Conservation (phyloP, 2,888 invertebrate genomes). For the Athripsodes cinereus region DNA sequence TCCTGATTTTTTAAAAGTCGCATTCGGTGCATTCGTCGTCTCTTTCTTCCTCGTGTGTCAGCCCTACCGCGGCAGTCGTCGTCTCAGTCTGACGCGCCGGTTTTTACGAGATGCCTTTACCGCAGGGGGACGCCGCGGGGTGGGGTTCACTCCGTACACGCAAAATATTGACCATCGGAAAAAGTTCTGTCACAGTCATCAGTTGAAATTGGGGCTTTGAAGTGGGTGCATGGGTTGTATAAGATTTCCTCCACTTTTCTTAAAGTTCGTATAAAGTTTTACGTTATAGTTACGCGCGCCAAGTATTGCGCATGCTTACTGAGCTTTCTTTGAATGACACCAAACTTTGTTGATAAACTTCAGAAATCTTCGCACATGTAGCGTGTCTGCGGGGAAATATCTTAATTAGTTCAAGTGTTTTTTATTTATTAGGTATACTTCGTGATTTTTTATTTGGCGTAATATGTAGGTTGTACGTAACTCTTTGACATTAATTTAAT, state of each 20-base stretch:
- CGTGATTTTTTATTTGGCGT: too few species aligned
- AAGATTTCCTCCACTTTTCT: slow-evolving; percentile 13
- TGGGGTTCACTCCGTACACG: slow-evolving; percentile 50
- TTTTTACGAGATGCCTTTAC: slow-evolving; percentile 48
- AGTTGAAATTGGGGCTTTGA: slow-evolving; percentile 48
- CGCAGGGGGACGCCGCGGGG: slow-evolving; percentile 43
- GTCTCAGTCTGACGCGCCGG: slow-evolving; percentile 44
- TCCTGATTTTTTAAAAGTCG: slow-evolving; percentile 47
- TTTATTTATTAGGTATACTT: too few species aligned
- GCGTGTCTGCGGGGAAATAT: background rate
- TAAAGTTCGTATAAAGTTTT: slow-evolving; percentile 14
- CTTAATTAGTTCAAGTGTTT: background rate
- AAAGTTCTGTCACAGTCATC: slow-evolving; percentile 55
- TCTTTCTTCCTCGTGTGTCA: slow-evolving; percentile 33
- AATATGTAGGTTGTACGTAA: too few species aligned
- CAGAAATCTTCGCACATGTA: background rate
- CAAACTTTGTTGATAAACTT: slow-evolving; percentile 17
- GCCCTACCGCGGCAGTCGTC: slow-evolving; percentile 44
- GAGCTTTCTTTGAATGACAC: slow-evolving; percentile 7
- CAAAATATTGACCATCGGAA: slow-evolving; percentile 57
- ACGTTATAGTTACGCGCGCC: slow-evolving; percentile 8
- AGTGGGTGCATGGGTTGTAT: slow-evolving; percentile 21
- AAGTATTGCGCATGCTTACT: slow-evolving; percentile 37
- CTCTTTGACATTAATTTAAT: too few species aligned
- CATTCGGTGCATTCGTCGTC: slow-evolving; percentile 46